phyloP scores from a whole-genome alignment of 2,888 invertebrate genomes.

The Dasysyrphus tricinctus region DNA sequence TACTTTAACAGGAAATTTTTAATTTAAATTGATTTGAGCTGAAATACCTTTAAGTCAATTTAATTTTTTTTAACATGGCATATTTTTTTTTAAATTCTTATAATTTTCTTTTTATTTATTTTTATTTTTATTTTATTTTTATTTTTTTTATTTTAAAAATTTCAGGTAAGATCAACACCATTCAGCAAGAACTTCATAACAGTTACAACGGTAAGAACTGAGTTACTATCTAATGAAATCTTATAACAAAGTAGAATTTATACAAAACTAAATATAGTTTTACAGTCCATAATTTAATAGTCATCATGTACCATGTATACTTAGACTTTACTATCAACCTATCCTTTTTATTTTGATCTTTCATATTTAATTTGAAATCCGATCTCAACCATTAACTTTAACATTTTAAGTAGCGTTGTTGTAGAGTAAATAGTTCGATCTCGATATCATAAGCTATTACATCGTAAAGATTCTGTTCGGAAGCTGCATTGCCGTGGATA shows the following conservation, averaged over 20 bases:
- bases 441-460: conserved; percentile 34
- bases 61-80: too few relatives aligned
- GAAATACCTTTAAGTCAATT: too few relatives aligned
- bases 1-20: too few relatives aligned
- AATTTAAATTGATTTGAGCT: too few relatives aligned
- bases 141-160: conserved; percentile 34
- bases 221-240: conserved; percentile 37
- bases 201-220: conserved; percentile 73
- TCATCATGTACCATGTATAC: background rate
- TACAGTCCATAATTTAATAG: background rate
- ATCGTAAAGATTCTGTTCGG: conserved; percentile 51
- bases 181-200: conserved; percentile 75
- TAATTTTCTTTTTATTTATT: conserved; percentile 43
- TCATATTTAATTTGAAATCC: background rate
- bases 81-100: background rate
- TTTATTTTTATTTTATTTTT: conserved; percentile 37
- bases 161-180: conserved; percentile 74
- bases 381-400: conserved; percentile 8
- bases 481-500: conserved; percentile 19
- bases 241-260: background rate
- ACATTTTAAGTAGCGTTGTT: background rate
- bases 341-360: background rate
- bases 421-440: conserved; percentile 33
- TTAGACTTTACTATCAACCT: background rate
- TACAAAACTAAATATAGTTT: background rate